Evolutionary conservation across 2,888 invertebrate genomes (phyloP), one percentile per base, ranked within the genome.

Genomic region (Vesta saturnalis): DNA sequence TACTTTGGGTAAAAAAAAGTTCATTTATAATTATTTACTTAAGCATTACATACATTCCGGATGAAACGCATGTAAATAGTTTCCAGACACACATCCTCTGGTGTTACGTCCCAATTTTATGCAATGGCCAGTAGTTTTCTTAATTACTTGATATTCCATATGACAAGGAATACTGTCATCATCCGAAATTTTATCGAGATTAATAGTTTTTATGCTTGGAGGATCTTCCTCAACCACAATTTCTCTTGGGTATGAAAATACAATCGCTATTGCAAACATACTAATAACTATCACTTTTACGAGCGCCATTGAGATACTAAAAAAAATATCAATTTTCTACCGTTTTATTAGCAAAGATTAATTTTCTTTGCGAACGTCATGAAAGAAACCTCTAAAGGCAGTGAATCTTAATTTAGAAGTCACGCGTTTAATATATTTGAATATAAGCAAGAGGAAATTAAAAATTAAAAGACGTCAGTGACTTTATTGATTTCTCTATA

Each of bases 61-160:
- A 73, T 85, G 84, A 64, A 84, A 82, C 10, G 83, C 83, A 72
- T 85, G 82, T 63, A 85, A 73, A 74, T 84, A 84, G 65, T 83
- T 82, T 46, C 83, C 85, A 22, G 85, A 82, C 18, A 83, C 83
- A 72, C 85, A 86, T 16, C 83, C 85, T 35, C 77, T 78, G 1
- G 82, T 74, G 23, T 76, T 80, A 57, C 78, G 77, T 10, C 85
- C 83, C 30, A 85, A 72, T 74, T 82, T 83, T 62, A 82, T 75
- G 69, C 86, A 86, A 16, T 79, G 82, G 23, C 86, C 85, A 22
- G 79, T 76, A 21, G 82, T 80, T 65, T 81, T 77, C 73, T 83
- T 84, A 77, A 82, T 81, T 64, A 83, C 81, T 72, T 79, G 77
- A 61, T 77, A 79, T 67, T 79, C 77, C 64, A 79, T 69, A 60